These are phyloP conservation scores for Plectrocnemia conspersa DNA, from an alignment of 1,140 invertebrate species.

Conservation along the genomic window DNA sequence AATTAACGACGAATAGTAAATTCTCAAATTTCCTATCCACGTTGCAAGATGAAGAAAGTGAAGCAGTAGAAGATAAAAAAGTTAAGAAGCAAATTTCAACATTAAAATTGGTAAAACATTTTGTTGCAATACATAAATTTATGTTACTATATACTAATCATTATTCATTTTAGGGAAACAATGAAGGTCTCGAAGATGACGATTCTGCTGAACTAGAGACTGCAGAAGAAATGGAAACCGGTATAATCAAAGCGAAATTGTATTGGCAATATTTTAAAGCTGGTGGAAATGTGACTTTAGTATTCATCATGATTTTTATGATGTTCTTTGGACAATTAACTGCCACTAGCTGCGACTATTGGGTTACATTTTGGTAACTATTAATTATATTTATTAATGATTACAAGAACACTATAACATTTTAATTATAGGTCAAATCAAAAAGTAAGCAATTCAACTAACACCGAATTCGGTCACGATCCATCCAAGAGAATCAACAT, in stretches of 20 bases:
- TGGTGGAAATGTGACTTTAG: conserved; percentile 58
- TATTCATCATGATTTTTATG: conserved; percentile 55
- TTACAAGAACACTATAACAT: conserved; percentile 1
- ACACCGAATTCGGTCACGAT: neutral
- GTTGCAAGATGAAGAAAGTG: conserved; percentile 41
- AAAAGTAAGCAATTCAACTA: conserved; percentile 34
- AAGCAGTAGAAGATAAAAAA: conserved; percentile 20
- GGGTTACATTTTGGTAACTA: conserved; percentile 68
- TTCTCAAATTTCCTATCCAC: conserved; percentile 59
- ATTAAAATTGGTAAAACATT: neutral
- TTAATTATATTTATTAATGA: conserved; percentile 16
- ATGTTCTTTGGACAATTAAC: conserved; percentile 66
- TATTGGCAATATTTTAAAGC: conserved; percentile 68
- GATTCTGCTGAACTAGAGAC: conserved; percentile 36
- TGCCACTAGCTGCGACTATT: conserved; percentile 71
- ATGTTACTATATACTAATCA: neutral
- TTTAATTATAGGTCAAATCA: conserved; percentile 43
- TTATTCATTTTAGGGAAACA: neutral
- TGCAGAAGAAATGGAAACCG: conserved; percentile 47
- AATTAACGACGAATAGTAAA: conserved; percentile 54
- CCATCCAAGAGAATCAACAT: neutral
- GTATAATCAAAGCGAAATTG: conserved; percentile 52
- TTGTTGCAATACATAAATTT: neutral
- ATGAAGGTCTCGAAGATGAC: conserved; percentile 5
- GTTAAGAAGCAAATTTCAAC: neutral